Evolutionary conservation across 2,113 vertebrate genomes (phyloP), one percentile per base, ranked within the genome.

Genomic region (Sphyrna mokarran): DNA sequence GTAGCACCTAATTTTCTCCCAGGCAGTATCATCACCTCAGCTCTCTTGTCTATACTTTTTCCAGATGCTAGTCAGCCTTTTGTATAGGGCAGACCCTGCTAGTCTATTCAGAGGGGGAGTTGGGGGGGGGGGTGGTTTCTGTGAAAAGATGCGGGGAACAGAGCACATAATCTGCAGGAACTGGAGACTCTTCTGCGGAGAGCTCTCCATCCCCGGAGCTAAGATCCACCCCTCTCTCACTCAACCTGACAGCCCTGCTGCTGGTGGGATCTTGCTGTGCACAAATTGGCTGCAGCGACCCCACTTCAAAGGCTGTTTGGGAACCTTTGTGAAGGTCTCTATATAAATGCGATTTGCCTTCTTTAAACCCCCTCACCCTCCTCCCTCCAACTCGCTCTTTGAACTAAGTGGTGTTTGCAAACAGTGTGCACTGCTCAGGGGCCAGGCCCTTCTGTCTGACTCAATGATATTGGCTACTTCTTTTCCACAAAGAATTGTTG

Each of bases 31-130:
- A 13, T 63, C 61, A 10, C 0, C 61, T 0, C 61, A 63, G 13
- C 61, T 63, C 61, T 63, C 61, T 54, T 54, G 48, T 2, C 48
- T 54, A 54, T 54, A 54, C 48, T 54, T 54, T 54, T 54, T 54
- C 48, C 48, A 13, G 9, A 76, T 86, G 95, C 1, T 94, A 10
- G 96, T 66, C 95, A 96, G 95, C 54, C 54, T 83, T 3, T 54
- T 29, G 95, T 94, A 80, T 95, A 95, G 33, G 69, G 95, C 72
- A n/a, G 68, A 9, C 1, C 78, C 86, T 96, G 96, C 96, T 90
- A 86, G 68, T 54, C 48, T 54, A 54, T 54, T 54, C 48, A 5
- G 48, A 54, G 48, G 48, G 48, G 48, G 48, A 54, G 48, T 54
- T 2, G 48, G 5, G 48, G 48, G 48, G 48, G 5, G 48, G 3